phyloP scores from a whole-genome alignment of 2,888 invertebrate species.

The Lucinisca nassula region DNA sequence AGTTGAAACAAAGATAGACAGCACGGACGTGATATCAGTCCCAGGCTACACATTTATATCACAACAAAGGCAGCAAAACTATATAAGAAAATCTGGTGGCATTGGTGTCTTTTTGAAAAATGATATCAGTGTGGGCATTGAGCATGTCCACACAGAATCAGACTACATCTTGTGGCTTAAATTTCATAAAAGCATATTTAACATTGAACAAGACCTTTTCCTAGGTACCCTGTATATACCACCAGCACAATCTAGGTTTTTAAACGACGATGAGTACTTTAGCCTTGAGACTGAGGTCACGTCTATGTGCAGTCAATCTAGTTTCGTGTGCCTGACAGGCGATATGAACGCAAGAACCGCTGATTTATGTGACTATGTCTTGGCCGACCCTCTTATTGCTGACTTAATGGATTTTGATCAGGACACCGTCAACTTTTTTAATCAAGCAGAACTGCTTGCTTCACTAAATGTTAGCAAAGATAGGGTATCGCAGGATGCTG shows the following conservation, averaged over 20 bases:
- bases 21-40: no score
- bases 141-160: no score
- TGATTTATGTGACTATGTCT: background rate
- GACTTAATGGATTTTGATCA: background rate
- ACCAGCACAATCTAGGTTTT: background rate
- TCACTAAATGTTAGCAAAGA: background rate
- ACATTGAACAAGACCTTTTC: background rate
- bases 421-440: background rate
- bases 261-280: background rate
- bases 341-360: background rate
- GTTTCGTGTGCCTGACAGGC: background rate
- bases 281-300: background rate
- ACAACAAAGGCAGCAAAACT: no score
- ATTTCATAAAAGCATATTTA: no score
- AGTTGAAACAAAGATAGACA: no score
- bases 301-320: background rate
- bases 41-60: no score
- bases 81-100: no score
- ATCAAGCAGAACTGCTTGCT: background rate
- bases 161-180: no score
- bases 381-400: background rate
- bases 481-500: background rate
- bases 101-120: no score
- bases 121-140: no score
- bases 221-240: background rate